A percentile compares a stretch with the other conserved stretches of the same genome.
Conservation (phyloP, 2,888 invertebrate species). For the Drosophila trichaetosa region DNA sequence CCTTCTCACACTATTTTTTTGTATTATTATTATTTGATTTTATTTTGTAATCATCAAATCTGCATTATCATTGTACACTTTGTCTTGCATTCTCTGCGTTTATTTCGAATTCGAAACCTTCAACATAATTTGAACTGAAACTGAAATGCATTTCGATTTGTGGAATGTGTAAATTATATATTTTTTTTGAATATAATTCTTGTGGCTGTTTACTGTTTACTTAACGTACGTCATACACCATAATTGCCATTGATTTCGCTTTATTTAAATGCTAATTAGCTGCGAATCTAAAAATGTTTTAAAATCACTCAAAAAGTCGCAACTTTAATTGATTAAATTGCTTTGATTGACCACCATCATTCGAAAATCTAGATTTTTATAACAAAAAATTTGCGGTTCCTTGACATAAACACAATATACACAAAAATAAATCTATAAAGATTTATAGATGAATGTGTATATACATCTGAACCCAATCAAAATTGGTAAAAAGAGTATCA, state of each 20-base stretch:
- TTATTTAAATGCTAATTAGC: slow-evolving; percentile 32
- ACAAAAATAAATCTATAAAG: neutral
- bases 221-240: slow-evolving; percentile 28
- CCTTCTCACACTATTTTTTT: neutral
- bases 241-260: slow-evolving; percentile 30
- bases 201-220: slow-evolving; percentile 10
- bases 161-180: slow-evolving; percentile 14
- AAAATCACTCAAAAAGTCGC: slow-evolving; percentile 16
- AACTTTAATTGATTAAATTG: slow-evolving; percentile 25
- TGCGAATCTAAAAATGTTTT: slow-evolving; percentile 22
- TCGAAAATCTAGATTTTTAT: slow-evolving; percentile 17
- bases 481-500: neutral
- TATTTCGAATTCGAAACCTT: slow-evolving; percentile 45
- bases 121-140: slow-evolving; percentile 39
- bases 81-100: slow-evolving; percentile 30
- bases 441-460: neutral
- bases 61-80: slow-evolving; percentile 60
- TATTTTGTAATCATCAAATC: slow-evolving; percentile 32
- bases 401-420: slow-evolving; percentile 13
- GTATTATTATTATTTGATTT: neutral
- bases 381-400: slow-evolving; percentile 6
- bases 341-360: slow-evolving; percentile 33
- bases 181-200: neutral
- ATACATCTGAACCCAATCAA: neutral
- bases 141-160: slow-evolving; percentile 13